Evolutionary conservation across 1,140 invertebrate species (phyloP).

Genomic region (Hylaeus anthracinus): DNA sequence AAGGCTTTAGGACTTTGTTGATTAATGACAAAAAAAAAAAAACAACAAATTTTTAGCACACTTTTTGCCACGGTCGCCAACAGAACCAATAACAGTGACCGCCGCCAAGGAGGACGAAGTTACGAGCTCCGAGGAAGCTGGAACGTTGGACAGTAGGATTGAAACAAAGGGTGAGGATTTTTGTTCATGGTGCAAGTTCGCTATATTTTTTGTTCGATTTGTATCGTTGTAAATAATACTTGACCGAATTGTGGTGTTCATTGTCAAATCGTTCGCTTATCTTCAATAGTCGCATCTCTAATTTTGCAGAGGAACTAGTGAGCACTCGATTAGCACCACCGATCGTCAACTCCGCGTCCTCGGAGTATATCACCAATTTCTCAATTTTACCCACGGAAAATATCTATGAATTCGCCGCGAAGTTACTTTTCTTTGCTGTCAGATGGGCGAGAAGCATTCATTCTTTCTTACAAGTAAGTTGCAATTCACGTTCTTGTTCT

Average conservation of each 20-base stretch:
- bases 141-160: slow-evolving; percentile 57
- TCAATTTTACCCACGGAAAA: slow-evolving; percentile 83
- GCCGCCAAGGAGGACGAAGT: slow-evolving; percentile 87
- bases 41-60: slow-evolving; percentile 53
- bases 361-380: slow-evolving; percentile 71
- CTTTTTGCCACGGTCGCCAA: slow-evolving; percentile 71
- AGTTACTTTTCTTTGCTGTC: slow-evolving; percentile 88
- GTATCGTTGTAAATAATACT: no score
- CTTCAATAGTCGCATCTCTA: background rate
- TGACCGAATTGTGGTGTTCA: no score
- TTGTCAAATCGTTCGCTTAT: no score
- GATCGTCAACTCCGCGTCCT: slow-evolving; percentile 60
- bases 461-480: slow-evolving; percentile 85
- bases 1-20: no score
- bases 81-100: slow-evolving; percentile 68
- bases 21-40: no score
- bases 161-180: slow-evolving; percentile 51
- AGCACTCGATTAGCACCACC: slow-evolving; percentile 62
- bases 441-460: slow-evolving; percentile 90
- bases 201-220: no score
- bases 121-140: slow-evolving; percentile 86
- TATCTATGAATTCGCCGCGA: slow-evolving; percentile 88
- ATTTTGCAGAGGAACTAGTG: slow-evolving; percentile 62
- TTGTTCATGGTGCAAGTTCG: background rate
- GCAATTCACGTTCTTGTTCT: background rate